Evolutionary conservation across 2,888 invertebrate genomes (phyloP).

Genomic region (Gortyna flavago): DNA sequence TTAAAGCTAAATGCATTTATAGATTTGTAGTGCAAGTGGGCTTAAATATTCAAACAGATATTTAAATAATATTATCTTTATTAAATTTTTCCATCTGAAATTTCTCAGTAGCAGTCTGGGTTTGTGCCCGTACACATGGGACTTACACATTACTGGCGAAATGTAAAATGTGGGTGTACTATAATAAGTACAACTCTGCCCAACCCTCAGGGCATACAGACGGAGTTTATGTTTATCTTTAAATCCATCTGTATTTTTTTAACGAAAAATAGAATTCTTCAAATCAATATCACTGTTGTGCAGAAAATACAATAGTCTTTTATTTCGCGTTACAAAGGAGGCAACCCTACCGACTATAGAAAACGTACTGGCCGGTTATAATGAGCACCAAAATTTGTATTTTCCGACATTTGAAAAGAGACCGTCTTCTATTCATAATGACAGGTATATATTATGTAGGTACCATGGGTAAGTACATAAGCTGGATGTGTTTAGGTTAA

Average conservation of each 20-base stretch:
- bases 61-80: too few relatives aligned
- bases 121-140: too few relatives aligned
- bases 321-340: constrained; percentile 8
- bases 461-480: constrained; percentile 17
- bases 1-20: too few relatives aligned
- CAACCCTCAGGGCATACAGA: background rate
- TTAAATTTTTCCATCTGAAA: too few relatives aligned
- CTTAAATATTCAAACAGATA: too few relatives aligned
- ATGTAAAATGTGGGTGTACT: too few relatives aligned
- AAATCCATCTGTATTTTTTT: background rate
- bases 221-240: background rate
- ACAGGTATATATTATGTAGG: background rate
- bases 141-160: too few relatives aligned
- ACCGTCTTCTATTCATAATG: constrained; percentile 68
- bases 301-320: constrained; percentile 16
- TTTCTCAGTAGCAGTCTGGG: too few relatives aligned
- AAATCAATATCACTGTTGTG: constrained; percentile 1
- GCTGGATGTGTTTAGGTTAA: background rate
- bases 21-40: too few relatives aligned
- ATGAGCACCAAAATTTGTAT: constrained; percentile 74
- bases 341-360: constrained; percentile 32
- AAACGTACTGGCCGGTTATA: constrained; percentile 64
- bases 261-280: background rate
- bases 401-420: constrained; percentile 74
- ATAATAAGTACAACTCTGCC: background rate